Evolutionary conservation across 2,888 invertebrate genomes (phyloP), one percentile per base, ranked within the genome.

Genomic region (Scaeva pyrastri): DNA sequence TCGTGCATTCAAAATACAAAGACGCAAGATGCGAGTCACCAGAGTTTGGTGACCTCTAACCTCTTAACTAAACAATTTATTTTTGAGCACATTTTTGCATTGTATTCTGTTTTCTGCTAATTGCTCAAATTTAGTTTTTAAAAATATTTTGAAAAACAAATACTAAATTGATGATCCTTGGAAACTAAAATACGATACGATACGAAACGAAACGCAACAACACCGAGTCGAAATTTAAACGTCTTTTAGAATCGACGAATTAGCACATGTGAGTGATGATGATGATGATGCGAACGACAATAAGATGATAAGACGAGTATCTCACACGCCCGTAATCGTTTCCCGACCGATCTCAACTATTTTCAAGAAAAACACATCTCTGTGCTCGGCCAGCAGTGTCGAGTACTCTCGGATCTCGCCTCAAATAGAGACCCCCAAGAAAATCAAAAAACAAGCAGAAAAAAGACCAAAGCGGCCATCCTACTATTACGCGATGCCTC

Each of bases 261-360:
- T 8, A 75, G 56, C 74, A 71, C 79, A 71, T 84, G 73, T 75
- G 86, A 77, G 50, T 43, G 31, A 7, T 31, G 70, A 52, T 80
- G 66, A 55, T 45, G 76, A 81, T 62, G 72, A 55, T 52, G 60
- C 72, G 36, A 66, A 50, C 56, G 58, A 64, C 55, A 62, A 36
- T 52, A n/a, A n/a, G 77, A 78, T 82, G 86, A 82, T 82, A 78
- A 82, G 77, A 82, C 55, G 74, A 81, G 77, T 86, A 82, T 86
- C 77, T 74, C 82, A 86, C 81, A 78, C 86, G 86, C 86, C 86
- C 86, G 86, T 86, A 78, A 86, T 86, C 86, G 86, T 86, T 86
- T 86, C 86, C 86, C 86, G 86, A 86, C 86, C 86, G 86, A 86
- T 86, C 82, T 73, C 86, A 86, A 86, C 86, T 86, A 86, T 86